phyloP scores from a whole-genome alignment of 2,797 vertebrate species.

The Alfaro cultratus region DNA sequence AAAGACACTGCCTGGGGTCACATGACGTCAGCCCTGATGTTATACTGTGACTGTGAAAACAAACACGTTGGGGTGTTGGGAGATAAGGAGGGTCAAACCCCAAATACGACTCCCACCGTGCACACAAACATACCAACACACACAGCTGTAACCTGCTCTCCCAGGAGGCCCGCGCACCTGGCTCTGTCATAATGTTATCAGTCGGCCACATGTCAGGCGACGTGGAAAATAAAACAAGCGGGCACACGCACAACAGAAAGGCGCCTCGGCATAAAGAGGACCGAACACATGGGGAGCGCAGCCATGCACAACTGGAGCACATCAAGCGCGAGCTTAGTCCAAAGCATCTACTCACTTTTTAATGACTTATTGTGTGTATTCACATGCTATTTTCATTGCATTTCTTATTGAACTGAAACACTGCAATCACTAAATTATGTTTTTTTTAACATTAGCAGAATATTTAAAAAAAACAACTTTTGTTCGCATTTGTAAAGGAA shows the following conservation, averaged over 20 bases:
- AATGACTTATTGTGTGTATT: no score
- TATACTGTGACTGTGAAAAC: constrained; percentile 69
- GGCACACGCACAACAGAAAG: constrained; percentile 31
- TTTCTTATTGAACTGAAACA: no score
- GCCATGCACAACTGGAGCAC: constrained; percentile 45
- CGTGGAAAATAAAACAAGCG: constrained; percentile 69
- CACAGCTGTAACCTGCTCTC: constrained; percentile 12
- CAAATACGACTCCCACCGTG: constrained; percentile 29
- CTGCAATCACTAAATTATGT: no score
- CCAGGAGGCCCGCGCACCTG: constrained; percentile 76
- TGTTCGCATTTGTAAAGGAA: no score
- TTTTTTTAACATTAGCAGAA: no score
- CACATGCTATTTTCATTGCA: no score
- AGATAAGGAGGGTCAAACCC: constrained; percentile 74
- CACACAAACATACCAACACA: constrained; percentile 16
- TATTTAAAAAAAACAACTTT: no score
- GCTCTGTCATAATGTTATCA: constrained; percentile 70
- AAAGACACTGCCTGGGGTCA: constrained; percentile 56
- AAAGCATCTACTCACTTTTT: background rate
- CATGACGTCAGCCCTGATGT: constrained; percentile 60
- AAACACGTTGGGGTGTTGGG: constrained; percentile 62
- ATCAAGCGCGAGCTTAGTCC: constrained; percentile 35
- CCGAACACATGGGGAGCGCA: constrained; percentile 32
- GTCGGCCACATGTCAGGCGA: constrained; percentile 63
- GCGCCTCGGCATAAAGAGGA: constrained; percentile 21